Base-by-base conservation (phyloP, 2,113 vertebrate species). In the Elaphurus davidianus region DNA sequence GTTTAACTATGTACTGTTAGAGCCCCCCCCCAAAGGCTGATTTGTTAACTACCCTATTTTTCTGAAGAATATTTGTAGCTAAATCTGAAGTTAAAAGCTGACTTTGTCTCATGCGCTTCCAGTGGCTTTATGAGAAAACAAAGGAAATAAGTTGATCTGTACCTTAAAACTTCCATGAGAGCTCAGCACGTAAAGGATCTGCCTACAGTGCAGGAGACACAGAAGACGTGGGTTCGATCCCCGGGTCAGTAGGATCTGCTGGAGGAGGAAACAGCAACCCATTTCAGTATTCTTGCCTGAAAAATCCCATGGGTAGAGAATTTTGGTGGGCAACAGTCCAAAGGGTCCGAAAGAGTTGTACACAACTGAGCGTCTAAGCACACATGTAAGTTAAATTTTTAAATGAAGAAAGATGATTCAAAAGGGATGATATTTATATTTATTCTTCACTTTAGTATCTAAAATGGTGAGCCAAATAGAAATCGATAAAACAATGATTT, bases 61-160 rank as follows among this genome's bases (percentile, higher is more conserved):
- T 96, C 25, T 74, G 54, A 87, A 91, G 30, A 93, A 91, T 78
- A 71, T 67, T 93, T 96, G 30, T 47, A 92, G 84, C 27, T 90
- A 60, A 93, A 64, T 74, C 16, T 83, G 79, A 94, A 91, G n/a
- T 93, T 76, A 87, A 97, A 93, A 95, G 62, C 28, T 45, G 84
- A 74, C 28, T 94, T 91, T 88, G 30, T 67, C 3, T 57, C 52
- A 78, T 19, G 50, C 11, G 23, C 15, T 76, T 85, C 54, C 85
- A 90, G 87, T 92, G 76, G 9, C 43, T 96, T 96, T 90, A 76
- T 78, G 52, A 88, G 50, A 86, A 97, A 90, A 67, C 40, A 89
- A 71, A 54, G 54, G 93, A 96, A 94, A 83, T 30, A 87, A 95
- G 67, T 76, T 89, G 78, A 83, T n/a, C 3, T 43, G 12, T 45